Evolutionary conservation across 2,797 vertebrate species (phyloP).

Genomic region (Epinephelus malabaricus): DNA sequence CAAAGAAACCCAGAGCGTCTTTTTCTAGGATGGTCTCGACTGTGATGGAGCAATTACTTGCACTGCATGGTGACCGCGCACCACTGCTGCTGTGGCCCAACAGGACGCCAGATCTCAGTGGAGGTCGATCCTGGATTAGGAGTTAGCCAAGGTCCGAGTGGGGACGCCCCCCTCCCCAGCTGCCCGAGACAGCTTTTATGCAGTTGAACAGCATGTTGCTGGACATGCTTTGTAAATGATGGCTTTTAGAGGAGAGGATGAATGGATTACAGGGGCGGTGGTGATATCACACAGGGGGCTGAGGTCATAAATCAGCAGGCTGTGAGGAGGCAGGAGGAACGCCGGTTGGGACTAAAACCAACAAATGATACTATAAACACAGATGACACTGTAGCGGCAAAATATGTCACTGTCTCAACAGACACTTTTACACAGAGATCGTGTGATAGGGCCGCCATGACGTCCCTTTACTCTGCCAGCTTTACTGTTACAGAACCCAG

Average conservation of each 20-base stretch:
- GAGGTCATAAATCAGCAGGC: constrained; percentile 59
- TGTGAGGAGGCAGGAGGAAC: constrained; percentile 28
- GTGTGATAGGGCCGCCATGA: too few relatives aligned
- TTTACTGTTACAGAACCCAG: too few relatives aligned
- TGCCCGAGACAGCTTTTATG: constrained; percentile 43
- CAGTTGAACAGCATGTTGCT: constrained; percentile 31
- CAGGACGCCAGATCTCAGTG: constrained; percentile 37
- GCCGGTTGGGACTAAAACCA: constrained; percentile 3
- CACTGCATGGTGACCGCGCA: background rate
- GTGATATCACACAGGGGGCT: constrained; percentile 36
- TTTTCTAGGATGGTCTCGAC: constrained; percentile 6
- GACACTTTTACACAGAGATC: too few relatives aligned
- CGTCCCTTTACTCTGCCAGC: too few relatives aligned
- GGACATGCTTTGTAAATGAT: constrained; percentile 60
- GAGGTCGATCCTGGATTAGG: constrained; percentile 54
- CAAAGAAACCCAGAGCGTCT: background rate
- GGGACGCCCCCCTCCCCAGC: background rate
- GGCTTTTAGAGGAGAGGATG: constrained; percentile 47
- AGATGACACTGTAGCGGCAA: background rate
- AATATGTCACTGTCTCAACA: background rate
- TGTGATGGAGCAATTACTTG: constrained; percentile 49
- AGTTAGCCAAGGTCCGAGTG: constrained; percentile 11
- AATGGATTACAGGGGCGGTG: constrained; percentile 59
- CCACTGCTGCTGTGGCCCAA: background rate
- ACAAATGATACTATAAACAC: constrained; percentile 14